Evolutionary conservation across 2,888 invertebrate species (phyloP), one percentile per base, ranked within the genome.

Genomic region (Chaetogeoica ovagalla): DNA sequence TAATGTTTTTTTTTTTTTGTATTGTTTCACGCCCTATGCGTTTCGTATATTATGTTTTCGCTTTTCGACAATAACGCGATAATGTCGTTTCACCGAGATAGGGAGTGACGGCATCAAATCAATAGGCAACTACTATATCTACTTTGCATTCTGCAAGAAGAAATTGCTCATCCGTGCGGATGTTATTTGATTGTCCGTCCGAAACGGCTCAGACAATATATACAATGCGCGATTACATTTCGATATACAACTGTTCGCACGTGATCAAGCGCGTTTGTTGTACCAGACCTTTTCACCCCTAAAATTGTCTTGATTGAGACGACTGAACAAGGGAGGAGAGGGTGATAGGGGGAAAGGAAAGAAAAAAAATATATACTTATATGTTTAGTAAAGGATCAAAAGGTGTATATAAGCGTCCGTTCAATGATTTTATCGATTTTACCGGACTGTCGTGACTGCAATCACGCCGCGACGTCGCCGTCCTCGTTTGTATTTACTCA

Each of bases 141-240:
- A 37, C 37, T 77, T 77, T 69, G 21, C 60, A 77, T 77, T 69
- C 48, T 77, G 76, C 48, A 52, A 77, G 68, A 77, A 69, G 59
- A 60, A 43, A 66, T 60, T 69, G 59, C 37, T 60, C 52, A 62
- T 77, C n/a, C 68, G 37, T 77, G 60, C 37, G 76, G 59, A 69
- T 77, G 76, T 79, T 79, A 79, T 79, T 79, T 70, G 77, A 79
- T 70, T 79, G 77, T 79, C 77, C 52, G 70, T 77, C 59, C 68
- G 48, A 77, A 76, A 52, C 76, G 76, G 60, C 17, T 37, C 76
- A 69, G 69, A 69, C 69, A 13, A 48, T 3, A 48, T 48, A 48
- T 48, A 48, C 15, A 48, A 9, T 11, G 48, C 48, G 55, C 52
- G 76, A 68, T 60, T 60, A 76, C 60, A 48, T 69, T 77, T 69